These are phyloP conservation scores for Thrips palmi DNA, from an alignment of 1,140 invertebrate species.

Conservation along the genomic window DNA sequence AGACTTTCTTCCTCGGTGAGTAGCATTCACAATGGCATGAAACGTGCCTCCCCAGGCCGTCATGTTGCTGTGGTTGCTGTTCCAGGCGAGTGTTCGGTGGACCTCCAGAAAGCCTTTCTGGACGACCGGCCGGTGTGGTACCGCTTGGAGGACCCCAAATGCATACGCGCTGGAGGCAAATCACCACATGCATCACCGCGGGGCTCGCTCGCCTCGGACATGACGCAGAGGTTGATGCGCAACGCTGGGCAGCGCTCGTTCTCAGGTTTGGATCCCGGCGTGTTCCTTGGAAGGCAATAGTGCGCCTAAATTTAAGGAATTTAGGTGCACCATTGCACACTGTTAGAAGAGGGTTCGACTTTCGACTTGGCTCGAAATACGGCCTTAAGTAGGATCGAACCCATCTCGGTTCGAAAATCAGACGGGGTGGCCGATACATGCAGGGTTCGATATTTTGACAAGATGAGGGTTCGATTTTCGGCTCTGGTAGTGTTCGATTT, in stretches of 20 bases:
- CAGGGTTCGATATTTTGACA: too few relatives aligned
- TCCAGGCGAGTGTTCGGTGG: conserved; percentile 49
- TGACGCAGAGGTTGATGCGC: conserved; percentile 34
- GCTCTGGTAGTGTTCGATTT: too few relatives aligned
- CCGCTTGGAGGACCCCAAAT: conserved; percentile 57
- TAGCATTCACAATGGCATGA: not conserved
- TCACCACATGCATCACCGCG: conserved; percentile 59
- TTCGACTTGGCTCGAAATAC: not conserved
- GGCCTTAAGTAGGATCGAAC: not conserved
- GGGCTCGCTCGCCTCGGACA: conserved; percentile 47
- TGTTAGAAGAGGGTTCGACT: not conserved
- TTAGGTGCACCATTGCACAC: not conserved
- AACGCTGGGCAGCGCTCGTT: conserved; percentile 39
- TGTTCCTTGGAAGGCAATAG: not conserved
- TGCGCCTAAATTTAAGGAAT: not conserved
- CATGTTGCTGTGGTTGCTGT: not conserved
- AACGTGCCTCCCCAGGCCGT: not conserved
- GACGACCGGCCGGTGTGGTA: conserved; percentile 77
- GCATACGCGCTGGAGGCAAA: conserved; percentile 35
- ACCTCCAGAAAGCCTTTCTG: conserved; percentile 61
- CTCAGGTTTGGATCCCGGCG: conserved; percentile 32
- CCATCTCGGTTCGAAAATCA: too few relatives aligned
- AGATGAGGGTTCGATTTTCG: too few relatives aligned
- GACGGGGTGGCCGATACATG: too few relatives aligned
- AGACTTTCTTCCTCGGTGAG: conserved; percentile 58